Evolutionary conservation across 2,888 invertebrate species (phyloP).

Genomic region (Dolichopus griseipennis): DNA sequence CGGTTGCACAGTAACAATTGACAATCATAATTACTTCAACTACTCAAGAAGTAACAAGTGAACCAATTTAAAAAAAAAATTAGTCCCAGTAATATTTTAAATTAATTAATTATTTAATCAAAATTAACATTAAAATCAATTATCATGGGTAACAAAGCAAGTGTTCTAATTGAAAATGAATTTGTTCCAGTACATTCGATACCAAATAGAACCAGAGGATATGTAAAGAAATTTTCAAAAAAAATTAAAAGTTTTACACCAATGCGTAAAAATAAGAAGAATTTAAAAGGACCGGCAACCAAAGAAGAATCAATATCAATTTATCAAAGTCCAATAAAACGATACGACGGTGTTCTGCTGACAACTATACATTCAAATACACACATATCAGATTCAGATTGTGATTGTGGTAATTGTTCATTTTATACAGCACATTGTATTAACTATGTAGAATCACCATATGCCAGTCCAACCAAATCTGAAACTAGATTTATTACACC

Average conservation of each 20-base stretch:
- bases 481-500: not conserved
- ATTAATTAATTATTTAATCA: too few relatives aligned
- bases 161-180: not conserved
- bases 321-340: not conserved
- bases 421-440: not conserved
- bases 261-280: not conserved
- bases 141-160: not conserved
- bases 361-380: not conserved
- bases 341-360: too few relatives aligned
- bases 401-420: not conserved
- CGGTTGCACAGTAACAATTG: too few relatives aligned
- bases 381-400: not conserved
- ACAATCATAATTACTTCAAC: too few relatives aligned
- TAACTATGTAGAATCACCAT: not conserved
- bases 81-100: too few relatives aligned
- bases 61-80: too few relatives aligned
- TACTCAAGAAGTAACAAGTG: too few relatives aligned
- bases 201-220: not conserved
- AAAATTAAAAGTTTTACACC: not conserved
- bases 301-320: not conserved
- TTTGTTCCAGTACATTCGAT: not conserved
- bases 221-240: not conserved
- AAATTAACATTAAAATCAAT: too few relatives aligned
- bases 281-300: not conserved
- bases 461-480: not conserved